phyloP scores from a whole-genome alignment of 2,797 vertebrate genomes.

The Hydrolagus colliei region DNA sequence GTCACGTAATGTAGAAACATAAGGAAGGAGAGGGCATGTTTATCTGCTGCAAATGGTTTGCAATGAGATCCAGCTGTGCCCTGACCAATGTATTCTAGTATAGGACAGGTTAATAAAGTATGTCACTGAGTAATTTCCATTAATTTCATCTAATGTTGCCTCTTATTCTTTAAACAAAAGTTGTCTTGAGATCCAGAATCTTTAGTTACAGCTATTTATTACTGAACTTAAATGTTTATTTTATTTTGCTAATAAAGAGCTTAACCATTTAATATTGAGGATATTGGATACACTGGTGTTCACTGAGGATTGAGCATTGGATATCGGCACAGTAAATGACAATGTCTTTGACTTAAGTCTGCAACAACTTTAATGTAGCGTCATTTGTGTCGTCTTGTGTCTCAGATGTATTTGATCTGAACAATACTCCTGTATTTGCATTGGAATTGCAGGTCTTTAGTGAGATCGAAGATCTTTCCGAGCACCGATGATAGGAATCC shows the following conservation, averaged over 20 bases:
- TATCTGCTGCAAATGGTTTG: not conserved
- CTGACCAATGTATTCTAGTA: not conserved
- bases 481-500: conserved; percentile 90
- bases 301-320: not conserved
- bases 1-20: not conserved
- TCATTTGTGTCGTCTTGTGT: too few relatives aligned
- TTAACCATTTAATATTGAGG: too few relatives aligned
- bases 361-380: too few relatives aligned
- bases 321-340: not conserved
- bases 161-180: too few relatives aligned
- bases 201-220: too few relatives aligned
- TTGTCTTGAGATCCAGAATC: too few relatives aligned
- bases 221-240: too few relatives aligned
- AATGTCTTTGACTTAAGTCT: not conserved
- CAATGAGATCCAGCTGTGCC: not conserved
- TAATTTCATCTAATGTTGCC: too few relatives aligned
- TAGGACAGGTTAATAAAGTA: not conserved
- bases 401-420: too few relatives aligned
- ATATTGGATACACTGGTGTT: too few relatives aligned
- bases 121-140: too few relatives aligned
- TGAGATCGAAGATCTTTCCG: conserved; percentile 89
- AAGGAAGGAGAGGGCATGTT: not conserved
- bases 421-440: not conserved
- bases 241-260: too few relatives aligned
- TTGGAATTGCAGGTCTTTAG: conserved; percentile 67